A percentile compares a stretch with the other conserved stretches of the same genome.
Evolutionary conservation across 2,113 vertebrate genomes (phyloP).

Genomic region (Chunga burmeisteri): DNA sequence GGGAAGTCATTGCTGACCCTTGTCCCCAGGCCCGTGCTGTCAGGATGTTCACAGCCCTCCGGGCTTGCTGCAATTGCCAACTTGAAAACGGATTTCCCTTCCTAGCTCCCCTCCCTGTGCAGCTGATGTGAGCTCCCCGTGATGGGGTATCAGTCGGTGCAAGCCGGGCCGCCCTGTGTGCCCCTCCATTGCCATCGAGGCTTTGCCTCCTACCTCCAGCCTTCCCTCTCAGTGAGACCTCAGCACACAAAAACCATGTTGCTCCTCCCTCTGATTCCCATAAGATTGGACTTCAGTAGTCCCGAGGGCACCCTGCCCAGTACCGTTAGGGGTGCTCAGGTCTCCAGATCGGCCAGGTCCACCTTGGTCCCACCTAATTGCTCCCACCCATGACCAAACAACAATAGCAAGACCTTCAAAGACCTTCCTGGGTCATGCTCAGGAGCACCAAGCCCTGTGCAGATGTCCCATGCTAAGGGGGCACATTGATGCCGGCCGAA

Average conservation of each 20-base stretch:
- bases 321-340: neutral
- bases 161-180: fast-evolving
- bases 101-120: fast-evolving
- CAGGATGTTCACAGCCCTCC: conserved; percentile 16
- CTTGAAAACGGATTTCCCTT: neutral
- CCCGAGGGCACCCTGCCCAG: neutral
- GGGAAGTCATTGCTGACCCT: conserved; percentile 26
- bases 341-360: neutral
- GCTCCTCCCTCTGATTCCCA: neutral
- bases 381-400: neutral
- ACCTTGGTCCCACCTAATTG: neutral
- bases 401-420: neutral
- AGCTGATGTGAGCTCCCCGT: fast-evolving
- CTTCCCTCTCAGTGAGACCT: neutral
- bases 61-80: neutral
- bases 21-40: neutral
- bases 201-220: neutral
- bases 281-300: fast-evolving
- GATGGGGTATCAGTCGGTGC: neutral
- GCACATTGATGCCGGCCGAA: neutral
- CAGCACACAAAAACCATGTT: neutral
- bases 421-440: neutral
- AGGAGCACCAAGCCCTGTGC: neutral
- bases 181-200: fast-evolving
- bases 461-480: neutral